These are phyloP conservation scores for Spea bombifrons DNA, from an alignment of 2,113 vertebrate genomes.

Conservation along the genomic window DNA sequence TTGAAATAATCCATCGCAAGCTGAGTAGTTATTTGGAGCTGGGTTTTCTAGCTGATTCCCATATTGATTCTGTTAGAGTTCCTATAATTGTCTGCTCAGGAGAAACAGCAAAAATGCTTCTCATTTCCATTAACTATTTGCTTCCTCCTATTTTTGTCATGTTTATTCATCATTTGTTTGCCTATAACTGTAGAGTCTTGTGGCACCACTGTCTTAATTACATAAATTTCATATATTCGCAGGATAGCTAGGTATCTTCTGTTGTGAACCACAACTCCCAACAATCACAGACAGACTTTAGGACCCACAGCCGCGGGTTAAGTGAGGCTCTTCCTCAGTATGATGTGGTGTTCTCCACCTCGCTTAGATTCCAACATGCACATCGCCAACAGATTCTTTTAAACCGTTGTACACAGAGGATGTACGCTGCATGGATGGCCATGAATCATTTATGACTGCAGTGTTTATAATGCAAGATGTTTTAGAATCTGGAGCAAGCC, in stretches of 20 bases:
- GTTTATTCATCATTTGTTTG: background rate
- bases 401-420: background rate
- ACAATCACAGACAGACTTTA: too few relatives aligned
- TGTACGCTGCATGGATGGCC: background rate
- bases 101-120: background rate
- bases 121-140: background rate
- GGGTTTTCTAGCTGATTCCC: background rate
- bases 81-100: background rate
- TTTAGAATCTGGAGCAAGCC: background rate
- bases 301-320: too few relatives aligned
- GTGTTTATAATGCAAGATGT: background rate
- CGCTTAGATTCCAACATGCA: background rate
- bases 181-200: too few relatives aligned
- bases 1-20: background rate
- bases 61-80: background rate
- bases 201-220: too few relatives aligned
- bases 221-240: too few relatives aligned
- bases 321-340: too few relatives aligned
- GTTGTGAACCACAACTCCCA: too few relatives aligned
- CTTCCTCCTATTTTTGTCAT: background rate
- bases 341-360: too few relatives aligned
- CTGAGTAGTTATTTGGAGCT: background rate
- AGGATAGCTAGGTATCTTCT: too few relatives aligned
- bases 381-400: background rate
- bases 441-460: background rate